Base-by-base conservation (phyloP, 2,888 invertebrate species). In the Torymus texanus region DNA sequence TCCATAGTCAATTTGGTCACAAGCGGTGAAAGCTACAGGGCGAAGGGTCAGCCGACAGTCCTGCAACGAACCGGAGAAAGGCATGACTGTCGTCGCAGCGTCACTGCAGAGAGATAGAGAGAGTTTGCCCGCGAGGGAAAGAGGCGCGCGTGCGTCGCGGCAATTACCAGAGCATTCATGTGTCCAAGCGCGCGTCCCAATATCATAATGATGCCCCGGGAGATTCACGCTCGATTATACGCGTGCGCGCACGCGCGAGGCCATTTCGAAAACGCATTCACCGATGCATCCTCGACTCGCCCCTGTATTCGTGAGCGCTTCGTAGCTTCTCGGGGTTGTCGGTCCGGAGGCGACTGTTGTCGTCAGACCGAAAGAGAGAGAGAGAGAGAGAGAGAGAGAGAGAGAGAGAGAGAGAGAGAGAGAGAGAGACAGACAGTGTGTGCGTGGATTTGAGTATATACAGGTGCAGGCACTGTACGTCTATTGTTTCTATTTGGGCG, bases 181-280 rank as follows among this genome's bases (percentile, higher is more conserved):
- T 65, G 16, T 62, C 67, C 55, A 51, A 72, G 14, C 62, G 29
- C 24, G 71, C 71, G 71, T 67, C 75, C 81, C 75, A 61, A 80
- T 82, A 82, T 83, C 82, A 81, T 82, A 83, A 84, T 82, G 75
- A 81, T 70, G 80, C 75, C 81, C 81, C 81, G 81, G 81, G 83
- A 80, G 79, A 82, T 82, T 82, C 82, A 76, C 61, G 78, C 79
- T 75, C 81, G 83, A 83, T 83, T 82, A 82, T 82, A 80, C 59
- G 18, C 16, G 50, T 1, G 24, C 67, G 68, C 59, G 18, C 16
- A 21, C 2, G 24, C 67, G 68, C 12, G 67, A 65, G 65, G 56
- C 72, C 77, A 71, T 81, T 80, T 78, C 77, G 78, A 81, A 83
- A 82, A 77, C 80, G 70, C 79, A 81, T 83, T 82, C 82, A 75